phyloP scores from a whole-genome alignment of 2,113 vertebrate genomes.

The Otus sunia region DNA sequence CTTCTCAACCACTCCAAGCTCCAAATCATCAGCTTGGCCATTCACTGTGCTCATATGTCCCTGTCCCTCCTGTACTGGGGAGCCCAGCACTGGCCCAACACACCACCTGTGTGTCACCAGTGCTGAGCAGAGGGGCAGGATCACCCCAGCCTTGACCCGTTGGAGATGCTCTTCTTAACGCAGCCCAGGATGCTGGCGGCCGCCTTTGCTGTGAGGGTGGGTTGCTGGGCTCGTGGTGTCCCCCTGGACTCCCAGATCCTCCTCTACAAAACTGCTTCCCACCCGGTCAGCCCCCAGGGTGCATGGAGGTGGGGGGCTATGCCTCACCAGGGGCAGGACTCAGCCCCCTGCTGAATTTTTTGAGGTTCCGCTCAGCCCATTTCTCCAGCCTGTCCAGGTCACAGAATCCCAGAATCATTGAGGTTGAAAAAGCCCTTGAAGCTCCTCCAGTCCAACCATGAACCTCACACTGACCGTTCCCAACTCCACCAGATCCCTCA shows the following conservation, averaged over 20 bases:
- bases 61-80: neutral
- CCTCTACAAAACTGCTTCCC: neutral
- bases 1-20: neutral
- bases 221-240: neutral
- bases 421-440: too few species aligned
- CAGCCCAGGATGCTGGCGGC: neutral
- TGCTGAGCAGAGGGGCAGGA: neutral
- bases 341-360: neutral
- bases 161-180: neutral
- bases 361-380: neutral
- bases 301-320: neutral
- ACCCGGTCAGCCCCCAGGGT: rapidly evolving
- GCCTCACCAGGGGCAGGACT: neutral
- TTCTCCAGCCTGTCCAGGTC: neutral
- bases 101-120: neutral
- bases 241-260: neutral
- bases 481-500: too few species aligned
- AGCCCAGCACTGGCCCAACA: neutral
- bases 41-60: neutral
- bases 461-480: too few species aligned
- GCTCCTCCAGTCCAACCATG: too few species aligned
- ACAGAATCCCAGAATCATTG: too few species aligned
- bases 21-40: neutral
- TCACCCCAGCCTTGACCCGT: neutral
- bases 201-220: neutral